Conservation (phyloP, 2,888 invertebrate genomes). For the Pecten maximus region DNA sequence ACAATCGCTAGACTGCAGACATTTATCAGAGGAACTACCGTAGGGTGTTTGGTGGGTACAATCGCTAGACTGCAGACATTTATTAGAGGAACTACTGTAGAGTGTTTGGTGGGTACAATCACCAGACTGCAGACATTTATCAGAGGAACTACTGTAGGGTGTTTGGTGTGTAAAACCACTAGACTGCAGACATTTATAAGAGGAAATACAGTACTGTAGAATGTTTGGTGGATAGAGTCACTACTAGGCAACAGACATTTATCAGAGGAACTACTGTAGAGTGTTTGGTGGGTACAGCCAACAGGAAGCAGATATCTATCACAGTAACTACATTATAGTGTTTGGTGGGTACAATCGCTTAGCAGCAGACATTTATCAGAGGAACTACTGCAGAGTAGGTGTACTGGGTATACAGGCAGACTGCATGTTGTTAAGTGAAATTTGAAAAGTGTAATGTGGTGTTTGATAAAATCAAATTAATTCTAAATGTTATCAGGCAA, state of each 20-base stretch:
- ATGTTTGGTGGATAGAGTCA: too few species aligned
- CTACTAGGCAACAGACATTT: too few species aligned
- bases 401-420: background rate
- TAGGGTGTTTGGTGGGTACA: too few species aligned
- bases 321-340: too few species aligned
- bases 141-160: too few species aligned
- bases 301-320: background rate
- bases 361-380: background rate
- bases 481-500: slow-evolving; percentile 6
- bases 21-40: too few species aligned
- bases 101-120: background rate
- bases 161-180: too few species aligned
- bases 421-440: background rate
- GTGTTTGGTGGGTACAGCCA: background rate
- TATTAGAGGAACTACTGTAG: too few species aligned
- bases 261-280: too few species aligned
- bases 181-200: background rate
- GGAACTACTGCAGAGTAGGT: background rate
- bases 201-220: background rate
- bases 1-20: background rate
- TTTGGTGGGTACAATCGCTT: too few species aligned
- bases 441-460: slow-evolving; percentile 11
- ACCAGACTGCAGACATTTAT: background rate
- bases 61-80: too few species aligned
- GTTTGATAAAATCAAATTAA: slow-evolving; percentile 35